Conservation (phyloP, 2,797 vertebrate species). For the Cynopterus sphinx region DNA sequence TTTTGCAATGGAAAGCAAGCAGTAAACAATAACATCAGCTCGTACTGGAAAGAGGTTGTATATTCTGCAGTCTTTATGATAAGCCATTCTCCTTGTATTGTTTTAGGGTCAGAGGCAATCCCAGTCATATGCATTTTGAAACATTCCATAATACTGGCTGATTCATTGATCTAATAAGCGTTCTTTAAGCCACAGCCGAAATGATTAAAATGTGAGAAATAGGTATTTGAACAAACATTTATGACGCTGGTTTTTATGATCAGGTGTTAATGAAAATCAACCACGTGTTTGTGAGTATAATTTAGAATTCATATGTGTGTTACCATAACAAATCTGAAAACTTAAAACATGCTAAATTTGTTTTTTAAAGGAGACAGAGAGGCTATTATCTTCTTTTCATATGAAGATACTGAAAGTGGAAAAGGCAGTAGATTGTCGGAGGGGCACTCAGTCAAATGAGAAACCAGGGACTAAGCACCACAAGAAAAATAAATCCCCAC, state of each 20-base stretch:
- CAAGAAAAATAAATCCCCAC: background rate
- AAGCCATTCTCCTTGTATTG: background rate
- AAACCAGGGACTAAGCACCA: background rate
- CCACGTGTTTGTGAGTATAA: background rate
- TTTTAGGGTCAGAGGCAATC: background rate
- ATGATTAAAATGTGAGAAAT: background rate
- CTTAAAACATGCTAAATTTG: background rate
- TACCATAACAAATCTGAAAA: background rate
- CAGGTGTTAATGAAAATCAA: background rate
- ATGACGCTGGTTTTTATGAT: background rate
- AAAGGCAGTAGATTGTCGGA: background rate
- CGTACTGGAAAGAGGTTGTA: background rate
- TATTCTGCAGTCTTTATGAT: background rate
- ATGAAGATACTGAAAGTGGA: background rate
- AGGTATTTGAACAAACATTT: background rate
- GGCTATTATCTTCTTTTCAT: background rate
- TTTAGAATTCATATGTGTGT: background rate
- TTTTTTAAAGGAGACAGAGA: background rate
- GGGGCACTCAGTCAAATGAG: background rate
- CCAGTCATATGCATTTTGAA: background rate
- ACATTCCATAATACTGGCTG: background rate
- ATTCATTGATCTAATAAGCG: background rate
- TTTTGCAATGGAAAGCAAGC: constrained; percentile 46
- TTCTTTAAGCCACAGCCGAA: background rate
- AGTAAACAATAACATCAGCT: constrained; percentile 62